Percentiles rank a stretch among this genome's conserved stretches.
Evolutionary conservation across 2,888 invertebrate genomes (phyloP).

Genomic region (Lasioglossum calceatum): DNA sequence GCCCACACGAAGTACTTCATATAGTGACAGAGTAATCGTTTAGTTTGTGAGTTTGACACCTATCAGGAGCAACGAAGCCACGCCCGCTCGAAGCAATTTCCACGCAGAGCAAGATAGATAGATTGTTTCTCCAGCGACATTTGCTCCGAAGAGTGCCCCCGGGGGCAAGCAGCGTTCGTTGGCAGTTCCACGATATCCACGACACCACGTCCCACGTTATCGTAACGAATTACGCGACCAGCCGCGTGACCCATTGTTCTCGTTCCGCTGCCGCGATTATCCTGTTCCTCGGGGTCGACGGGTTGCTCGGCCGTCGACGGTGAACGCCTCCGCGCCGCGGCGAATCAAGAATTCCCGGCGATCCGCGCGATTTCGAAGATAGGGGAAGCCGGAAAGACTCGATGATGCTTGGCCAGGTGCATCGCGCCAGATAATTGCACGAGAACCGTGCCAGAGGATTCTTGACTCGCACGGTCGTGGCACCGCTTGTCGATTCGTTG

Average conservation of each 20-base stretch:
- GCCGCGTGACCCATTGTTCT: slow-evolving; percentile 35
- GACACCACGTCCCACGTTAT: slow-evolving; percentile 2
- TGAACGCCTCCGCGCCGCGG: neutral
- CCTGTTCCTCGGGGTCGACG: slow-evolving; percentile 18
- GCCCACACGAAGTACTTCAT: neutral
- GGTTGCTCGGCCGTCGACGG: slow-evolving; percentile 5
- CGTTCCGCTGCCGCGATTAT: slow-evolving; percentile 10
- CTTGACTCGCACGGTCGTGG: neutral
- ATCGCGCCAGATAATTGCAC: slow-evolving; percentile 24
- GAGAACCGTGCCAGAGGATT: slow-evolving; percentile 24
- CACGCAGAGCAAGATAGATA: neutral
- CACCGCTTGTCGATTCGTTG: slow-evolving; percentile 34
- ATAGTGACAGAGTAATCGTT: neutral
- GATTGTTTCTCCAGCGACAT: neutral
- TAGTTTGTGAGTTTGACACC: neutral
- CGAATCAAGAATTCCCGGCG: neutral
- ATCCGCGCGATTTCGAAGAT: neutral
- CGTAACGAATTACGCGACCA: slow-evolving; percentile 26
- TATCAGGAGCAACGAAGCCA: neutral
- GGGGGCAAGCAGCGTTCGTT: neutral
- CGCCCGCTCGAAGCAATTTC: neutral
- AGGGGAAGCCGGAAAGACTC: neutral
- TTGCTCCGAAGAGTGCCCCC: neutral
- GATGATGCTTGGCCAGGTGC: slow-evolving; percentile 3
- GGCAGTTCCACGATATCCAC: neutral